These are phyloP conservation scores for Drosophila multiciliata DNA, from an alignment of 2,888 invertebrate genomes.

Conservation along the genomic window DNA sequence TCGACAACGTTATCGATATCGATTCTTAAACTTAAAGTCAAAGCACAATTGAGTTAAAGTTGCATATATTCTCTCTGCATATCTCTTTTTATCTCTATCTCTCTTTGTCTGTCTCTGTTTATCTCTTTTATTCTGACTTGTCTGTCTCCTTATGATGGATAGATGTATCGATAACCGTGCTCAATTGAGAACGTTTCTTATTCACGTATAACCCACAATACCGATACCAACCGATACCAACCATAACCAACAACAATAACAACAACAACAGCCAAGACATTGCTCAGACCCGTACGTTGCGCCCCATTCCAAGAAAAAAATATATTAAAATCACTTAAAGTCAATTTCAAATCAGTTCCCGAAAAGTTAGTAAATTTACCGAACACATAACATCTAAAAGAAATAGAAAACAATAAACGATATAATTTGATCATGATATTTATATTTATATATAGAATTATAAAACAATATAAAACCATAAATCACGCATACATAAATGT, in stretches of 20 bases:
- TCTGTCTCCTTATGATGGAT: conserved; percentile 13
- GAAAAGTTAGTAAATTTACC: conserved; percentile 52
- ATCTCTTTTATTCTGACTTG: conserved; percentile 2
- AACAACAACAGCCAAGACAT: conserved; percentile 50
- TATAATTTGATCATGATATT: conserved; percentile 25
- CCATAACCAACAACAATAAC: conserved; percentile 53
- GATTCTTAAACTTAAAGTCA: conserved; percentile 52
- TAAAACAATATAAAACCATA: conserved; percentile 31
- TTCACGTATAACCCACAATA: conserved; percentile 33
- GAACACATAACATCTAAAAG: conserved; percentile 80
- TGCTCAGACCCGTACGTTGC: conserved; percentile 50
- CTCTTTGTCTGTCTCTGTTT: conserved; percentile 1
- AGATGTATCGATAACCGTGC: conserved; percentile 4
- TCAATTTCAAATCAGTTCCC: conserved; percentile 50
- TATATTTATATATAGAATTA: conserved; percentile 24
- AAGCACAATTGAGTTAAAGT: conserved; percentile 15
- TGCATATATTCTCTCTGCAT: neutral
- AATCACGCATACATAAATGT: conserved; percentile 38
- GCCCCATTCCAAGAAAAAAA: conserved; percentile 46
- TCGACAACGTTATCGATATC: conserved; percentile 12
- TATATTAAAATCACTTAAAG: conserved; percentile 36
- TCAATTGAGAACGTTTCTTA: conserved; percentile 41
- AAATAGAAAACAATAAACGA: conserved; percentile 29
- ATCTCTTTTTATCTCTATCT: conserved; percentile 16
- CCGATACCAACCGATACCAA: conserved; percentile 35